phyloP scores from a whole-genome alignment of 2,797 vertebrate species.

The Poeciliopsis infans region DNA sequence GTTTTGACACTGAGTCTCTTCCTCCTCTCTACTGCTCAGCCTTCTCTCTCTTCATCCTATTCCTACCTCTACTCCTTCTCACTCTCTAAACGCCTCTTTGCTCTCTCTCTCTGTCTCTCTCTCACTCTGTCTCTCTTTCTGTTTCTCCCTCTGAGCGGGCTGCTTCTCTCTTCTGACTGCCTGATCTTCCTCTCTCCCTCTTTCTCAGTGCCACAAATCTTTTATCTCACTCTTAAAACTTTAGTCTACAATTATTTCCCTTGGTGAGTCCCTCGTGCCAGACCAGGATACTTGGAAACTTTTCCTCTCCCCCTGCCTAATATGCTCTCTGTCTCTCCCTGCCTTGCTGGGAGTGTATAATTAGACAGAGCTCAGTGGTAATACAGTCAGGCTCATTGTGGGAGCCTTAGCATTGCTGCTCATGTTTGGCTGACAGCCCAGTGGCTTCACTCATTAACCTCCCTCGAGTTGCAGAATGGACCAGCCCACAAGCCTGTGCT shows the following conservation, averaged over 20 bases:
- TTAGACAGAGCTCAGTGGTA: conserved; percentile 83
- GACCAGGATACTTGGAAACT: conserved; percentile 66
- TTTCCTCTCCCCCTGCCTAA: conserved; percentile 60
- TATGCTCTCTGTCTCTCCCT: conserved; percentile 53
- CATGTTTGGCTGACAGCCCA: conserved; percentile 82
- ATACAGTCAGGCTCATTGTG: conserved; percentile 85
- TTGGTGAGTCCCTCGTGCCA: conserved; percentile 60
- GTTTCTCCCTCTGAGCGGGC: conserved; percentile 56
- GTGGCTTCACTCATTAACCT: conserved; percentile 85
- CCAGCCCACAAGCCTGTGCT: conserved; percentile 62
- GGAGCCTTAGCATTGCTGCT: conserved; percentile 79
- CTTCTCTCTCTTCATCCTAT: conserved; percentile 74
- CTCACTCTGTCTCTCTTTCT: conserved; percentile 34
- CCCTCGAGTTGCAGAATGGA: conserved; percentile 79
- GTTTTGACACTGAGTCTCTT: conserved; percentile 75
- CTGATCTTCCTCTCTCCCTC: conserved; percentile 57
- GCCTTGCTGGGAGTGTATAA: conserved; percentile 80
- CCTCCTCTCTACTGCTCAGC: conserved; percentile 72
- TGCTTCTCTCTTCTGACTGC: conserved; percentile 67
- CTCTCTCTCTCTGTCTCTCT: conserved; percentile 65
- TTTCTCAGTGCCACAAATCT: conserved; percentile 53
- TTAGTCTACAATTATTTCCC: conserved; percentile 63
- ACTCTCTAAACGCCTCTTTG: conserved; percentile 78
- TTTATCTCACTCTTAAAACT: conserved; percentile 71
- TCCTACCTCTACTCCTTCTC: conserved; percentile 77